Percentiles rank a stretch among this genome's conserved stretches.
Conservation (phyloP, 2,888 invertebrate species). For the Tipula lateralis region DNA sequence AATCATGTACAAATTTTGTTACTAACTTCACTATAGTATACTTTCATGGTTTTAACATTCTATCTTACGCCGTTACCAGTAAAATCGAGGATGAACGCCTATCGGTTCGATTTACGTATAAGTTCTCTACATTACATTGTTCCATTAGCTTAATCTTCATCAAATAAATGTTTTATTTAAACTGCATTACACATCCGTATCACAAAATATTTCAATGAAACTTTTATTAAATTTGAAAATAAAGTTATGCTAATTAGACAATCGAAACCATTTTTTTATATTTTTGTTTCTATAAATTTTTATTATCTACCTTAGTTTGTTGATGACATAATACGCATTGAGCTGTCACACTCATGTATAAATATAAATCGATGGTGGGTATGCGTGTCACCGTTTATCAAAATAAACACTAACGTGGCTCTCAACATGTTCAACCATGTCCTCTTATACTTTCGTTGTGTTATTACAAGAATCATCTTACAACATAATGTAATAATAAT, state of each 20-base stretch:
- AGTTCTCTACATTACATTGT: too few species aligned
- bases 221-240: neutral
- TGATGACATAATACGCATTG: neutral
- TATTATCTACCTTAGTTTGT: neutral
- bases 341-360: neutral
- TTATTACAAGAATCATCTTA: neutral
- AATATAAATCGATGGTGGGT: neutral
- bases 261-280: neutral
- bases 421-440: neutral
- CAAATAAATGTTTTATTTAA: too few species aligned
- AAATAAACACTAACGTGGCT: neutral
- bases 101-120: too few species aligned
- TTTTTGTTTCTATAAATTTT: neutral
- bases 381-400: neutral
- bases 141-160: too few species aligned
- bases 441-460: neutral
- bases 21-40: too few species aligned
- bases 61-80: too few species aligned
- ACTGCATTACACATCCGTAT: neutral
- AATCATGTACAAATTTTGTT: too few species aligned
- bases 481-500: neutral
- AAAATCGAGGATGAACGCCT: too few species aligned
- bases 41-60: too few species aligned
- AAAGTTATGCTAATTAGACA: slow-evolving; percentile 14
- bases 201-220: neutral